These are phyloP conservation scores for Brachyptera putata DNA, from an alignment of 2,888 invertebrate species.

Conservation along the genomic window DNA sequence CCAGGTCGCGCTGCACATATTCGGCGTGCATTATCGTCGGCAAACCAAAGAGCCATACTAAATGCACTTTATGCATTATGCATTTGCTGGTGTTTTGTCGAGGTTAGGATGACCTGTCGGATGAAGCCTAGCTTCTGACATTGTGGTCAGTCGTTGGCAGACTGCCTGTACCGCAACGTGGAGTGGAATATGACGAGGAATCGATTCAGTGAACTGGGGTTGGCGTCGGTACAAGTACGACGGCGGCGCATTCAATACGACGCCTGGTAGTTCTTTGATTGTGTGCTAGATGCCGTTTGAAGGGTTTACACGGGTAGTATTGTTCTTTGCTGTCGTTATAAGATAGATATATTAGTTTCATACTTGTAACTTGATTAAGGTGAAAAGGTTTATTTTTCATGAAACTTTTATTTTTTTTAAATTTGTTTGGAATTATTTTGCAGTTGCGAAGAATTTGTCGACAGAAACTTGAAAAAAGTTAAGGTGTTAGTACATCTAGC, in stretches of 20 bases:
- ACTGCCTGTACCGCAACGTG: background rate
- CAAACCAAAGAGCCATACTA: conserved; percentile 6
- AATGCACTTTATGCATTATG: background rate
- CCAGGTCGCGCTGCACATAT: background rate
- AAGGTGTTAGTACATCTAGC: too few species aligned
- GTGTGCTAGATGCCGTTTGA: too few species aligned
- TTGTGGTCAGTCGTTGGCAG: background rate
- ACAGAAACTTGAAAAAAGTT: too few species aligned
- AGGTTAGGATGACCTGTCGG: conserved; percentile 1
- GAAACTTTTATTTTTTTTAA: too few species aligned
- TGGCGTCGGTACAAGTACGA: background rate
- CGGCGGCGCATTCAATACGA: background rate
- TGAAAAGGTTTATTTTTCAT: too few species aligned
- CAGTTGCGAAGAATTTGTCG: too few species aligned
- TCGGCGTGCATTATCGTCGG: background rate
- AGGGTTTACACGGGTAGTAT: too few species aligned
- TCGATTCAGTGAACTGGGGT: too few species aligned
- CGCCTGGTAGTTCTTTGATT: background rate
- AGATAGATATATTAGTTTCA: too few species aligned
- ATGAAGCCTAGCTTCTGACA: background rate
- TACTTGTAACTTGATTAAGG: too few species aligned
- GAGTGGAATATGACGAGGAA: background rate
- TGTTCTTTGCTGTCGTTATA: too few species aligned
- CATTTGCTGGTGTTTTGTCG: background rate
- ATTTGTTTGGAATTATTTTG: too few species aligned